A percentile compares a stretch with the other conserved stretches of the same genome.
Conservation (phyloP, 2,888 invertebrate species). For the Camptogramma bilineatum region DNA sequence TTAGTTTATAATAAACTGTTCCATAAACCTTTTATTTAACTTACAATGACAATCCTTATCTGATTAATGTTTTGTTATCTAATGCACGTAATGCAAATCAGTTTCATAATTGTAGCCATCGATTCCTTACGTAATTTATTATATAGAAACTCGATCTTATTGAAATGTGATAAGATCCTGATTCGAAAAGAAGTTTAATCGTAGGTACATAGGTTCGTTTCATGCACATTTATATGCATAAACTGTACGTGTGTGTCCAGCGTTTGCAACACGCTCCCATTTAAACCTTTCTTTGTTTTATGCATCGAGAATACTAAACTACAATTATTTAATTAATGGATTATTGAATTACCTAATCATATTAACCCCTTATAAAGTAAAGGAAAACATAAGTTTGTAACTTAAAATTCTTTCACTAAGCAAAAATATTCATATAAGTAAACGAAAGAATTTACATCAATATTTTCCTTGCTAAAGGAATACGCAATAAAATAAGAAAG, state of each 20-base stretch:
- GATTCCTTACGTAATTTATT: conserved; percentile 11
- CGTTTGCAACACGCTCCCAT: conserved; percentile 56
- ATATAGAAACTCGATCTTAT: not conserved
- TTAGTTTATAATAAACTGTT: no score
- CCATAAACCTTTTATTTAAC: not conserved
- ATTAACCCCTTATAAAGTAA: not conserved
- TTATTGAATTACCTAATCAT: not conserved
- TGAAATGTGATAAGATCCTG: conserved; percentile 15
- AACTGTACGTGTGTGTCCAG: conserved; percentile 40
- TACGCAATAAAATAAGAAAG: not conserved
- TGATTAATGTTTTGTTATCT: conserved; percentile 13
- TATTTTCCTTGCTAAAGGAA: not conserved
- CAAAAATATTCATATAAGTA: not conserved
- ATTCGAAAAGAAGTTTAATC: conserved; percentile 8
- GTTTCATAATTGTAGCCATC: conserved; percentile 27
- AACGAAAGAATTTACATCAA: not conserved
- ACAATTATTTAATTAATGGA: not conserved
- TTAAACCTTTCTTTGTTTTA: conserved; percentile 38
- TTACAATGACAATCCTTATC: not conserved
- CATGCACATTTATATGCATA: conserved; percentile 54
- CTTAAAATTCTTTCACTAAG: not conserved
- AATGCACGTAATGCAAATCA: conserved; percentile 18
- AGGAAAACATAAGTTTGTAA: not conserved
- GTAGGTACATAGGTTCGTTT: conserved; percentile 4
- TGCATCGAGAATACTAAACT: conserved; percentile 40